Evolutionary conservation across 2,888 invertebrate species (phyloP).

Genomic region (Liodrosophila aerea): DNA sequence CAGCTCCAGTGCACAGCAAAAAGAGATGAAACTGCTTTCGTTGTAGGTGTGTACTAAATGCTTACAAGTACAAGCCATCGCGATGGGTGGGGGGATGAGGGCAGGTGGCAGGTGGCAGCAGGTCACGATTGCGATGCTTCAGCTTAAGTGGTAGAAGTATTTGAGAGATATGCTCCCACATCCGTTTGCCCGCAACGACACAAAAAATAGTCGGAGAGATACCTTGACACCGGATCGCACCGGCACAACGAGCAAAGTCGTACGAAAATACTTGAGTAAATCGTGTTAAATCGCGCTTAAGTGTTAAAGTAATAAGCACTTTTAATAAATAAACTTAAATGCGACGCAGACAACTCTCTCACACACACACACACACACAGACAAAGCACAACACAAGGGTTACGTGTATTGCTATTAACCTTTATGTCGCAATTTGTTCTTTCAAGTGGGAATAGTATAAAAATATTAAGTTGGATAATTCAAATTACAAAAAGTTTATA

Average conservation of each 20-base stretch:
- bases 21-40: constrained; percentile 65
- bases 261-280: constrained; percentile 73
- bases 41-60: constrained; percentile 50
- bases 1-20: constrained; percentile 62
- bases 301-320: constrained; percentile 77
- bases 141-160: constrained; percentile 36
- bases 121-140: constrained; percentile 52
- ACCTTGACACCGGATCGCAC: constrained; percentile 50
- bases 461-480: too few relatives aligned
- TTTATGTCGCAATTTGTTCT: too few relatives aligned
- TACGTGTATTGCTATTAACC: neutral
- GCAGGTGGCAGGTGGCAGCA: neutral
- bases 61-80: constrained; percentile 33
- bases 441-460: too few relatives aligned
- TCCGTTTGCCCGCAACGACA: neutral
- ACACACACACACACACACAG: too few relatives aligned
- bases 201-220: constrained; percentile 25
- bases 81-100: constrained; percentile 12
- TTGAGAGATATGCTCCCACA: constrained; percentile 5
- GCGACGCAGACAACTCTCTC: too few relatives aligned
- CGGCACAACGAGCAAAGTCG: constrained; percentile 47
- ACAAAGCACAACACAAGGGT: neutral
- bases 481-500: too few relatives aligned
- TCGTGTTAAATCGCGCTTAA: constrained; percentile 79
- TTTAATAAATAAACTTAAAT: constrained; percentile 74